Percentiles rank a stretch among this genome's conserved stretches.
Conservation (phyloP, 2,113 vertebrate genomes). For the Trachemys scripta region DNA sequence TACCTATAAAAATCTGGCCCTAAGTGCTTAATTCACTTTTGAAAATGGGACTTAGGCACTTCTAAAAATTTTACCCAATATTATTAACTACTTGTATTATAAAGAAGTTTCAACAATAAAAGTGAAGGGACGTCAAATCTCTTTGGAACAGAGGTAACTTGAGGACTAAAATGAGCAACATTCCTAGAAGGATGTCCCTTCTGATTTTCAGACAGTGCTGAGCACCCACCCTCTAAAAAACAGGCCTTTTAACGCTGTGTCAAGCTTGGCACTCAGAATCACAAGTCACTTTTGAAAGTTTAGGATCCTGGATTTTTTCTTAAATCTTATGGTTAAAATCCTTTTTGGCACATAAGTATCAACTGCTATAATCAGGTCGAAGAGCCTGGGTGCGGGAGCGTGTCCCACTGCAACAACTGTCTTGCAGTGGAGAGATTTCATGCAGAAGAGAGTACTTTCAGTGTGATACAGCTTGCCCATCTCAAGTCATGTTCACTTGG, state of each 20-base stretch:
- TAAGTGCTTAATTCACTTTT: no score
- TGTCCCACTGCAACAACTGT: background rate
- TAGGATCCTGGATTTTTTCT: background rate
- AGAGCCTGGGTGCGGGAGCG: rapidly evolving
- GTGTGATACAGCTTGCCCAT: background rate
- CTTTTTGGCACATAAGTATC: background rate
- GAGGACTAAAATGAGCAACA: background rate
- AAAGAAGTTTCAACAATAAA: background rate
- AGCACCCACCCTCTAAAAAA: background rate
- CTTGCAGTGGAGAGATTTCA: background rate
- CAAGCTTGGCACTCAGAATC: rapidly evolving
- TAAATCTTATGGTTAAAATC: background rate
- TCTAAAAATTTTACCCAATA: background rate
- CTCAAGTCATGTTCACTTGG: background rate
- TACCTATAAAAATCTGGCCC: background rate
- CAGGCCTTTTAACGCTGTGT: background rate
- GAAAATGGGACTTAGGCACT: no score
- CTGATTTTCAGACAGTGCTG: background rate
- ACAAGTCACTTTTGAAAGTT: background rate
- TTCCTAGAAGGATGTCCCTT: rapidly evolving
- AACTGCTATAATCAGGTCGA: background rate
- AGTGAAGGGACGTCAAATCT: background rate
- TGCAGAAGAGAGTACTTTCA: background rate
- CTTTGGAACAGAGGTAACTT: background rate
- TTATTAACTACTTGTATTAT: background rate